A percentile compares a stretch with the other conserved stretches of the same genome.
Conservation (phyloP, 2,888 invertebrate species). For the Eilema depressum region DNA sequence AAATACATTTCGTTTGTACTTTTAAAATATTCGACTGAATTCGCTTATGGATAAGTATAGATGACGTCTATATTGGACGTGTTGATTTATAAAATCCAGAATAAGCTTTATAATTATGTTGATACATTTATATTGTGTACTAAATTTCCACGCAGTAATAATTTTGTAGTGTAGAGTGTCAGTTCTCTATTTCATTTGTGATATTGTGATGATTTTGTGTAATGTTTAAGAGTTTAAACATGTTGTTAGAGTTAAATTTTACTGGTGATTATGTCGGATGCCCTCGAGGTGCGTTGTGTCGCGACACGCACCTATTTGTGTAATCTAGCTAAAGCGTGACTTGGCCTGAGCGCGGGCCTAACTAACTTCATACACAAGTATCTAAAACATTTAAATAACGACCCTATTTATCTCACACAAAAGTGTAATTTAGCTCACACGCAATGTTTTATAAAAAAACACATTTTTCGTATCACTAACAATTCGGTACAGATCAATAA, state of each 20-base stretch:
- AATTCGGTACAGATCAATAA: no score
- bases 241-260: conserved; percentile 81
- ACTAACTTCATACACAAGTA: neutral
- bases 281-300: conserved; percentile 62
- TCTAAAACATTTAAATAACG: no score
- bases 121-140: conserved; percentile 53
- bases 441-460: neutral
- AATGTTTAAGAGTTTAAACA: conserved; percentile 81
- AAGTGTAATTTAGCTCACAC: neutral
- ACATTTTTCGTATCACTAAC: no score
- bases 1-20: conserved; percentile 61
- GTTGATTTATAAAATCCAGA: conserved; percentile 51
- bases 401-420: neutral
- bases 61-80: conserved; percentile 44
- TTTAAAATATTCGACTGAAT: conserved; percentile 61
- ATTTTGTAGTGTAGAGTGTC: conserved; percentile 49
- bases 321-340: neutral
- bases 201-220: conserved; percentile 83
- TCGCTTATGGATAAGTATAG: conserved; percentile 54
- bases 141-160: conserved; percentile 49
- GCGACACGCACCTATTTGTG: conserved; percentile 17
- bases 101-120: conserved; percentile 55
- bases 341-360: conserved; percentile 25
- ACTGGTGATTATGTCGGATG: conserved; percentile 73
- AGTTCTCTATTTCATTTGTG: conserved; percentile 82